Percentiles rank a stretch among this genome's conserved stretches.
These are phyloP conservation scores for Pyrrhia umbra DNA, from an alignment of 2,888 invertebrate species.

Conservation along the genomic window DNA sequence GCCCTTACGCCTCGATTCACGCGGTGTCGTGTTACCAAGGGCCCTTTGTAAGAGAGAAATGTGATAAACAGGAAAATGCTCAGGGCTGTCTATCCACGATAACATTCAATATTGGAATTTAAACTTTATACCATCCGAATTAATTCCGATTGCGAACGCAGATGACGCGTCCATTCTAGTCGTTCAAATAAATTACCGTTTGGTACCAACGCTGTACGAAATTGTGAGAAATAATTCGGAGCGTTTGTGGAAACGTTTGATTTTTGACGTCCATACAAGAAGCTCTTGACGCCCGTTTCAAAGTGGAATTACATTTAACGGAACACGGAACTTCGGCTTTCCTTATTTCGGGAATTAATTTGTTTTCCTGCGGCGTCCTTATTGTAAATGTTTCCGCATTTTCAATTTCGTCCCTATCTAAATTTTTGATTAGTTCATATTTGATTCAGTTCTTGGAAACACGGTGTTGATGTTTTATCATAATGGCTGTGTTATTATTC, in stretches of 20 bases:
- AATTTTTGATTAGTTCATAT: slow-evolving; percentile 50
- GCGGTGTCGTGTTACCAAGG: slow-evolving; percentile 71
- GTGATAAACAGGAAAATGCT: slow-evolving; percentile 79
- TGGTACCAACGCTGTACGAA: slow-evolving; percentile 29
- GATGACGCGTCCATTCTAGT: slow-evolving; percentile 60
- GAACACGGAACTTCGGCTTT: slow-evolving; percentile 44
- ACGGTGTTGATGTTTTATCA: neutral
- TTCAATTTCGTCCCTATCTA: slow-evolving; percentile 47
- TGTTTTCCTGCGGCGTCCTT: slow-evolving; percentile 53
- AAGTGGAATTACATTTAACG: slow-evolving; percentile 57
- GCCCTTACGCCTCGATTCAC: slow-evolving; percentile 73
- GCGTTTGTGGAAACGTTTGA: slow-evolving; percentile 43
- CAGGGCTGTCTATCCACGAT: slow-evolving; percentile 52
- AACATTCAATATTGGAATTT: slow-evolving; percentile 43
- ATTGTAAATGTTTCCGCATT: slow-evolving; percentile 53
- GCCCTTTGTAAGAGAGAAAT: slow-evolving; percentile 66
- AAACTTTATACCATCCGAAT: slow-evolving; percentile 45
- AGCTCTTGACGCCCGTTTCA: slow-evolving; percentile 38
- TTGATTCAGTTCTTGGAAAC: slow-evolving; percentile 21
- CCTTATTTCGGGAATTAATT: slow-evolving; percentile 58
- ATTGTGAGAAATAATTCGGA: slow-evolving; percentile 47
- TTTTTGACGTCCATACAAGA: slow-evolving; percentile 54
- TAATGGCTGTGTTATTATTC: neutral
- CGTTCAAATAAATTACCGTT: slow-evolving; percentile 59
- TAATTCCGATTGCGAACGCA: slow-evolving; percentile 47